These are phyloP conservation scores for Dexiosoma caninum DNA, from an alignment of 2,888 invertebrate species.

Conservation along the genomic window DNA sequence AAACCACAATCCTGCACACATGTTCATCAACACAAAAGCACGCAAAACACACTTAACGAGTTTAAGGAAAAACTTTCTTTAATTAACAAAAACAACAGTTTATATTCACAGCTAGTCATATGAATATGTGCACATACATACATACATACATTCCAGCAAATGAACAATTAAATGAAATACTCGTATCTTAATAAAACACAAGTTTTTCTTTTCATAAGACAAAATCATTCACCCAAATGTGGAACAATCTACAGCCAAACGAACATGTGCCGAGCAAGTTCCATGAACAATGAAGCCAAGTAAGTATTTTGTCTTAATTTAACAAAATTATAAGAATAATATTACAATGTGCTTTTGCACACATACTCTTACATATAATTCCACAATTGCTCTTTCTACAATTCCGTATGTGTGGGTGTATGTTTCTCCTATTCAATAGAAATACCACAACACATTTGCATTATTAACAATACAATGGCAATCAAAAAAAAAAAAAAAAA, in stretches of 20 bases:
- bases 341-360: conserved; percentile 1
- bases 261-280: not conserved
- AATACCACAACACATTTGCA: not conserved
- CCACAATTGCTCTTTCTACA: not conserved
- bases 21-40: not conserved
- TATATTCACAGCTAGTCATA: conserved; percentile 15
- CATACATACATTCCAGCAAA: not conserved
- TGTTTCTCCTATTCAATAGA: not conserved
- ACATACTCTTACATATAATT: not conserved
- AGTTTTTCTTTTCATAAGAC: conserved; percentile 29
- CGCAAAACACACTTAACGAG: conserved; percentile 14
- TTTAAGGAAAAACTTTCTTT: conserved; percentile 49
- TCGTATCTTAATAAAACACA: conserved; percentile 42
- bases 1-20: conserved; percentile 33
- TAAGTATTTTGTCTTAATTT: conserved; percentile 29
- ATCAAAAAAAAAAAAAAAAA: too few relatives aligned
- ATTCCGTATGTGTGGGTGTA: not conserved
- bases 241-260: not conserved
- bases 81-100: conserved; percentile 53
- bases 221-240: not conserved
- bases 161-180: conserved; percentile 49
- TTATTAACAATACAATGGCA: conserved; percentile 28
- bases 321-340: conserved; percentile 33
- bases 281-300: not conserved
- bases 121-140: not conserved